Evolutionary conservation across 1,140 invertebrate genomes (phyloP).

Genomic region (Aphelenchoides fujianensis): DNA sequence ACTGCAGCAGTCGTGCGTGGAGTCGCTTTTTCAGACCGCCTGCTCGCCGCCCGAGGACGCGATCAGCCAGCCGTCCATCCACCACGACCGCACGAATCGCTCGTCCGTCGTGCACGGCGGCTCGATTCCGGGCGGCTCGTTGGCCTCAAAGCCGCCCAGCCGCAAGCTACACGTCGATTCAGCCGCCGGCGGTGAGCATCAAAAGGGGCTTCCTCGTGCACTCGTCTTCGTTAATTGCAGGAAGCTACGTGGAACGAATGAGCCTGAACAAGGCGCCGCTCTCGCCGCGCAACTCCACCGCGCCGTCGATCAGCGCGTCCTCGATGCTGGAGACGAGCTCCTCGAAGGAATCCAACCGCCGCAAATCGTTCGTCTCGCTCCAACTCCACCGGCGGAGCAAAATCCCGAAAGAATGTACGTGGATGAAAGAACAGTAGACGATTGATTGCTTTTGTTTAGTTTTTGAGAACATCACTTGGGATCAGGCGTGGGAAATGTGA

Average conservation of each 20-base stretch:
- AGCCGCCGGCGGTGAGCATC: no score
- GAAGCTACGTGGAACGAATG: constrained; percentile 42
- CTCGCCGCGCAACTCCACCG: constrained; percentile 58
- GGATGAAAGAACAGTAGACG: no score
- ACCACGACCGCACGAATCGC: not conserved
- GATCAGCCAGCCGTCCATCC: no score
- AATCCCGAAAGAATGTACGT: constrained; percentile 57
- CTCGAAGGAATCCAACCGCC: constrained; percentile 49
- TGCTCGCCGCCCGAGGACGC: constrained; percentile 25
- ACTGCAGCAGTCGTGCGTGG: constrained; percentile 58
- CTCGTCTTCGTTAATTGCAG: constrained; percentile 9
- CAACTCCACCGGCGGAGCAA: constrained; percentile 56
- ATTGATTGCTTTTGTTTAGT: no score
- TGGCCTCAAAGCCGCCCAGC: no score
- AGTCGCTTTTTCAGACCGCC: constrained; percentile 57
- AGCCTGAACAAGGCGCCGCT: constrained; percentile 56
- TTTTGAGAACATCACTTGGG: constrained; percentile 56
- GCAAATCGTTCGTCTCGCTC: constrained; percentile 59
- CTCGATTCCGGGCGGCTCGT: no score
- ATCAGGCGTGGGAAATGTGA: constrained; percentile 61
- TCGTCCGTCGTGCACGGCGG: no score
- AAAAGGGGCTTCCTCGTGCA: not conserved
- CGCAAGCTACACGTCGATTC: not conserved
- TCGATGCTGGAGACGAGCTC: constrained; percentile 60
- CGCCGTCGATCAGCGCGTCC: constrained; percentile 59